Evolutionary conservation across 2,113 vertebrate genomes (phyloP).

Genomic region (Pituophis catenifer): DNA sequence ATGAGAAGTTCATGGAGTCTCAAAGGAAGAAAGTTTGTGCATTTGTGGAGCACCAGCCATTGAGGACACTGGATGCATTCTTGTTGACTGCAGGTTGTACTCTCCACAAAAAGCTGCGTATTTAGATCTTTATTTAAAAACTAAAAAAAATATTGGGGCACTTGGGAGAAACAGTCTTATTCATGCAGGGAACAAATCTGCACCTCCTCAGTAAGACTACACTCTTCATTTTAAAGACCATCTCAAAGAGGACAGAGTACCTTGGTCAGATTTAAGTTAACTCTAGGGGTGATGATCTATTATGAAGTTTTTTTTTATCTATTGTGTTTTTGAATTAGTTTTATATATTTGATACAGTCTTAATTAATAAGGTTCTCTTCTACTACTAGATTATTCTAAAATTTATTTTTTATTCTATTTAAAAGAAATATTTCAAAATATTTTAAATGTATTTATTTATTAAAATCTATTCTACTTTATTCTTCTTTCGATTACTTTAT

Average conservation of each 20-base stretch:
- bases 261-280: neutral
- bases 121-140: neutral
- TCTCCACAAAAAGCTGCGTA: neutral
- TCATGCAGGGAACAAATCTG: neutral
- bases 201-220: neutral
- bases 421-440: neutral
- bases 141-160: neutral
- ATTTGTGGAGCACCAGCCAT: neutral
- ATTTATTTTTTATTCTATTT: neutral
- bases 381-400: neutral
- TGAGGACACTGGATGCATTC: neutral
- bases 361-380: neutral
- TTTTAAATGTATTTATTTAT: neutral
- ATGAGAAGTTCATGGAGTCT: neutral
- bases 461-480: neutral
- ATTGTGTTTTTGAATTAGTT: neutral
- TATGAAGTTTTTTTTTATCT: neutral
- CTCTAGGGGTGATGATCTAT: no score
- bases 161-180: neutral
- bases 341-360: neutral
- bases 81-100: neutral
- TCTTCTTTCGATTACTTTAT: neutral
- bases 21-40: neutral
- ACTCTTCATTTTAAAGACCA: neutral
- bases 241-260: neutral